Percentiles rank a stretch among this genome's conserved stretches.
Evolutionary conservation across 2,113 vertebrate genomes (phyloP).

Genomic region (Cryptomyrus ogoouensis): DNA sequence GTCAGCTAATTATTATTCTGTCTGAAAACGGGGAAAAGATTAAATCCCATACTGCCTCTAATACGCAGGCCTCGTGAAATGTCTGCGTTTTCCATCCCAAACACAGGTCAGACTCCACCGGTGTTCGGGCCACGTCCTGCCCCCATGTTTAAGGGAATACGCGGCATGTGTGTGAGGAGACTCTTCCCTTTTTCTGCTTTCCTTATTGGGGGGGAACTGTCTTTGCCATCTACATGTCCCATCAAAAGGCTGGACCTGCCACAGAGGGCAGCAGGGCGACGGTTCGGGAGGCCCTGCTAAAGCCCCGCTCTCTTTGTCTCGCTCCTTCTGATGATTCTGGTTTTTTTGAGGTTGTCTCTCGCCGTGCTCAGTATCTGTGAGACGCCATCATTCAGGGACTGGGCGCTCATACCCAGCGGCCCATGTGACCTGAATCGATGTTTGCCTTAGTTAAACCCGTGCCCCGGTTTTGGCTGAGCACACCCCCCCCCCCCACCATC

Average conservation of each 20-base stretch:
- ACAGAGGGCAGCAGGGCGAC: not conserved
- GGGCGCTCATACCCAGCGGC: not conserved
- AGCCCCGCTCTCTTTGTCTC: not conserved
- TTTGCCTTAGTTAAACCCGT: not conserved
- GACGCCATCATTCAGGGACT: not conserved
- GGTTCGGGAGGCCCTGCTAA: not conserved
- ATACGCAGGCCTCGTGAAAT: not conserved
- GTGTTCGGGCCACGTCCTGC: not conserved
- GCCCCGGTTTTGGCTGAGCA: not conserved
- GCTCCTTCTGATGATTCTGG: not conserved
- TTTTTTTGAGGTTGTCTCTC: not conserved
- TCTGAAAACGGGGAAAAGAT: slow-evolving; percentile 29
- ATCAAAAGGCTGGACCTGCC: not conserved
- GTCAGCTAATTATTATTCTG: slow-evolving; percentile 40
- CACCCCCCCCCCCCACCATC: not conserved
- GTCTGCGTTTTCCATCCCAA: not conserved
- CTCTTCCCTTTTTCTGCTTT: not conserved
- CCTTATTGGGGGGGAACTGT: not conserved
- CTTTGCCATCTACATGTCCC: not conserved
- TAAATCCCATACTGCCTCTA: slow-evolving; percentile 24
- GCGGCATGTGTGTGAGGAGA: not conserved
- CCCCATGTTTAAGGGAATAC: not conserved
- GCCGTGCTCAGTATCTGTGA: not conserved
- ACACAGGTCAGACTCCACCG: not conserved
- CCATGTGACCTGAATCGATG: not conserved